Percentiles rank a stretch among this genome's conserved stretches.
phyloP scores from a whole-genome alignment of 1,140 invertebrate genomes.

The Orchestia grillus region DNA sequence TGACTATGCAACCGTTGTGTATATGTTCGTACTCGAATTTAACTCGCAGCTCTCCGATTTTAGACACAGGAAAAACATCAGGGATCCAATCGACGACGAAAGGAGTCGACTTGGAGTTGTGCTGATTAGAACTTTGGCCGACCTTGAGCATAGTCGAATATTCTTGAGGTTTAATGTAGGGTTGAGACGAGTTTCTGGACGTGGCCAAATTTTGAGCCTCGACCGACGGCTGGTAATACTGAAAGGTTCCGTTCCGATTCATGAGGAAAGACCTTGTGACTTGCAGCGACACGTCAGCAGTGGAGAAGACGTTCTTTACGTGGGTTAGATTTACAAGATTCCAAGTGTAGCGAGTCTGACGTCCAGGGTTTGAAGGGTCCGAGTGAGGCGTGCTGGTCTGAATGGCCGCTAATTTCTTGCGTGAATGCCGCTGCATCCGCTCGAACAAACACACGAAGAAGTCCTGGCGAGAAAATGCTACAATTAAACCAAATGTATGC shows the following conservation, averaged over 20 bases:
- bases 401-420: slow-evolving; percentile 81
- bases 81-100: slow-evolving; percentile 85
- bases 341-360: slow-evolving; percentile 82
- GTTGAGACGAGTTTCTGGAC: slow-evolving; percentile 78
- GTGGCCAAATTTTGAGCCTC: slow-evolving; percentile 79
- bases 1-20: slow-evolving; percentile 72
- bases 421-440: slow-evolving; percentile 77
- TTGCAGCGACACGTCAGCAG: slow-evolving; percentile 77
- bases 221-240: slow-evolving; percentile 73
- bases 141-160: slow-evolving; percentile 82
- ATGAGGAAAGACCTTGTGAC: slow-evolving; percentile 79
- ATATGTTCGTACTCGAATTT: slow-evolving; percentile 79
- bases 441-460: slow-evolving; percentile 82
- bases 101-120: slow-evolving; percentile 76
- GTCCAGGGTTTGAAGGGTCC: slow-evolving; percentile 78
- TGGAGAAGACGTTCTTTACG: slow-evolving; percentile 84
- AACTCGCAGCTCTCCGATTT: slow-evolving; percentile 79
- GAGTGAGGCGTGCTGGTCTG: slow-evolving; percentile 75
- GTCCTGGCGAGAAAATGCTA: neutral
- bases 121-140: slow-evolving; percentile 76
- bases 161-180: slow-evolving; percentile 78
- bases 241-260: slow-evolving; percentile 79
- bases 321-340: slow-evolving; percentile 82
- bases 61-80: slow-evolving; percentile 79
- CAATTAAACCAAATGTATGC: neutral